Evolutionary conservation across 2,888 invertebrate species (phyloP), one percentile per base, ranked within the genome.

Genomic region (Cerceris ruficornis): DNA sequence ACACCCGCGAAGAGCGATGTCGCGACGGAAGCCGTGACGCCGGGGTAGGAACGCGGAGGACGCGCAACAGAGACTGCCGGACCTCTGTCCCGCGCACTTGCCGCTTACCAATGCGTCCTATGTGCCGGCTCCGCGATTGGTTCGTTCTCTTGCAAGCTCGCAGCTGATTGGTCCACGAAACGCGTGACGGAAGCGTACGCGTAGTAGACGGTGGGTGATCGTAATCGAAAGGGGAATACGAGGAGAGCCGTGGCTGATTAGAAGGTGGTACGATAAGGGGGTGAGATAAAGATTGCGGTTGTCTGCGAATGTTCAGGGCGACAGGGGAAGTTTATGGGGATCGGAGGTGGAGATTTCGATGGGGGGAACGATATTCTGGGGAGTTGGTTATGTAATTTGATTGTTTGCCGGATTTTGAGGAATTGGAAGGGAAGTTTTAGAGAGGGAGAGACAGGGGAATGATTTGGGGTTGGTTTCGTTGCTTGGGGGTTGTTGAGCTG

Each of bases 1-100:
- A 77, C 74, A 70, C 58, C 65, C 59, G 72, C 46, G 85, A 75
- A 69, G 68, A 68, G 73, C 70, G 59, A 75, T 74, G 77, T 69
- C 78, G 84, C 64, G 69, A 67, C 55, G 66, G 66, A 59, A 69
- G 85, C 52, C 54, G 61, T 46, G 57, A 14, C 17, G 50, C 41
- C 66, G 52, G 70, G 74, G 74, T 57, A 75, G 70, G 71, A 69
- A 64, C 49, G 65, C 52, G 50, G 49, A 9, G 66, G 54, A 59
- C 59, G 66, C 74, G 77, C 77, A 69, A 71, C 71, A 68, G 67
- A 59, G 62, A 65, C 49, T 15, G 39, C 50, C 49, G 50, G 54
- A 70, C 68, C 42, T 28, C 28, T 28, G 28, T 28, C 28, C 28
- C 28, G 28, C 28, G 28, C 28, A 28, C 28, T 50, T 68, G 46